A percentile compares a stretch with the other conserved stretches of the same genome.
These are phyloP conservation scores for Molanna angustata DNA, from an alignment of 2,888 invertebrate genomes.

Conservation along the genomic window DNA sequence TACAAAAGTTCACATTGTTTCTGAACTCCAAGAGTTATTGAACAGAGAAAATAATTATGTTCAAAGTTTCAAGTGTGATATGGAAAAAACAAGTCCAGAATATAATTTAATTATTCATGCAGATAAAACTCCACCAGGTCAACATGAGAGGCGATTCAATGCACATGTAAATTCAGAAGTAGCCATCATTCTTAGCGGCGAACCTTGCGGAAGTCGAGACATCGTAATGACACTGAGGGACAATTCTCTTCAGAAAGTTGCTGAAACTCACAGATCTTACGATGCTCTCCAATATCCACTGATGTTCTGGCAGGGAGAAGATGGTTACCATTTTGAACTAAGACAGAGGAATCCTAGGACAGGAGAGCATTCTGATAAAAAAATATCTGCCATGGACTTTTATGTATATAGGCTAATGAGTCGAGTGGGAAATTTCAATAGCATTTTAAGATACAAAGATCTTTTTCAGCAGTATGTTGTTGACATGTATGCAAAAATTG, in stretches of 20 bases:
- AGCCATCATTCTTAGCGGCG: not conserved
- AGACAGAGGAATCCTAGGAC: not conserved
- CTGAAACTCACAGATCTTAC: not conserved
- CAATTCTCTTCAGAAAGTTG: not conserved
- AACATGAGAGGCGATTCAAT: too few relatives aligned
- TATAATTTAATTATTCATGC: not conserved
- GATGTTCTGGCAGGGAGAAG: not conserved
- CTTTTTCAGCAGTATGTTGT: not conserved
- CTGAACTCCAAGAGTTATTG: too few relatives aligned
- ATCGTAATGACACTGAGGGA: not conserved
- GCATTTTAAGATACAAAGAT: too few relatives aligned
- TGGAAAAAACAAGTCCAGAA: too few relatives aligned
- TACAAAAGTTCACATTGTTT: too few relatives aligned
- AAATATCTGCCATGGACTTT: not conserved
- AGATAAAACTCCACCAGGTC: too few relatives aligned
- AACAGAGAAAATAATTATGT: too few relatives aligned
- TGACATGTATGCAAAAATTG: slow-evolving; percentile 32
- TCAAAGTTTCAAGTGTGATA: too few relatives aligned
- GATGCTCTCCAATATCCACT: not conserved
- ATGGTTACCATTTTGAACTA: slow-evolving; percentile 2
- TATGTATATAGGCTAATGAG: not conserved
- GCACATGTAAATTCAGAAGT: not conserved
- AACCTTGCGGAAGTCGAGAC: not conserved
- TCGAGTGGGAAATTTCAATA: too few relatives aligned
- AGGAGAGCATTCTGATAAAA: not conserved